Evolutionary conservation across 23 tunicate genomes (phyloP).

Genomic region (Phallusia fumigata): DNA sequence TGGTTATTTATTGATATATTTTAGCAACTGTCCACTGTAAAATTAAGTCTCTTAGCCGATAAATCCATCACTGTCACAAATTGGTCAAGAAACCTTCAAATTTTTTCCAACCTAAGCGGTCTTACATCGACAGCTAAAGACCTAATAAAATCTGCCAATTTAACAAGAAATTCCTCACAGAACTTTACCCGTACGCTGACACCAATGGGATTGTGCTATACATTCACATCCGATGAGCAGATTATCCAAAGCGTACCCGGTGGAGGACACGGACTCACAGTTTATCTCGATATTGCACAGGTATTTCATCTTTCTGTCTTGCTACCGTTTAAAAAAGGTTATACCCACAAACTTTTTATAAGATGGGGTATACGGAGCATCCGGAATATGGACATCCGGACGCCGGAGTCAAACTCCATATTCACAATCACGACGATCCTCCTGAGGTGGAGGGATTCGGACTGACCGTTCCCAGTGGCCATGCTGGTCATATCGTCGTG

Average conservation of each 20-base stretch:
- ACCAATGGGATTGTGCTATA: constrained; percentile 60
- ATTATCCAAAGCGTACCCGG: constrained; percentile 58
- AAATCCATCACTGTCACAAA: too few species aligned
- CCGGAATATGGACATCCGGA: constrained; percentile 45
- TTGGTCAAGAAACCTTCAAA: too few species aligned
- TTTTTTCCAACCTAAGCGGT: too few species aligned
- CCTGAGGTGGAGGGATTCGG: constrained; percentile 37
- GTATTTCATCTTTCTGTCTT: not conserved
- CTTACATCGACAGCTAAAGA: too few species aligned
- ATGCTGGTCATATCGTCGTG: constrained; percentile 24
- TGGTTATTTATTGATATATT: too few species aligned
- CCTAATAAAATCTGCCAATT: too few species aligned
- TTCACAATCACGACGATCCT: constrained; percentile 36
- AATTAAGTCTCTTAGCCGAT: too few species aligned
- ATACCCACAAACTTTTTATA: not conserved
- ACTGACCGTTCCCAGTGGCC: constrained; percentile 40
- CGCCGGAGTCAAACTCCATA: constrained; percentile 61
- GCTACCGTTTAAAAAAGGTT: not conserved
- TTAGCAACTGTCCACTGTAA: too few species aligned
- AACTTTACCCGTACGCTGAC: constrained; percentile 39
- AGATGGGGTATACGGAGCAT: constrained; percentile 43
- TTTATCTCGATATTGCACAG: constrained; percentile 43
- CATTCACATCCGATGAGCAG: constrained; percentile 37
- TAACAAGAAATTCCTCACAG: too few species aligned
- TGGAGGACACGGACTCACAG: constrained; percentile 45